Base-by-base conservation (phyloP, 2,797 vertebrate species). In the Macroramphosus scolopax region DNA sequence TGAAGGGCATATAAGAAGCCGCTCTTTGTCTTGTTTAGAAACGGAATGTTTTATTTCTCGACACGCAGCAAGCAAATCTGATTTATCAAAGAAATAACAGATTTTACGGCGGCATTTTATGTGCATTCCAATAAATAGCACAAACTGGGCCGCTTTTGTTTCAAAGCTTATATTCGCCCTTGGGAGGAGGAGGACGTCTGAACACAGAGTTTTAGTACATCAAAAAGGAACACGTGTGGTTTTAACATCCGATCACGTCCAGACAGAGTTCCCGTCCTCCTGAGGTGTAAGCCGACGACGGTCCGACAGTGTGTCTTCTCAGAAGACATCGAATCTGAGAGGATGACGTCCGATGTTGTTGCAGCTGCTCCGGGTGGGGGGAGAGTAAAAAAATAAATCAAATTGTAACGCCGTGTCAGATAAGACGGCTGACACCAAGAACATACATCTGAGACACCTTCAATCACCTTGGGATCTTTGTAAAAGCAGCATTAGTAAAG, bases 311-410 rank as follows among this genome's bases (percentile, higher is more conserved):
- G 69, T 72, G 57, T 65, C 62, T 67, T 40, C 43, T 83, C 74
- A 65, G 30, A 76, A 29, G 37, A 77, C 45, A 52, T 67, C n/a
- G 58, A 76, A 73, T 74, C 57, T 78, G 58, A 53, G 26, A 75
- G 67, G 51, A 72, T 74, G 54, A 78, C 51, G n/a, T 75, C 50
- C 77, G 70, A 81, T 67, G 26, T 72, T 75, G 57, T 78, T 73
- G 66, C 61, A 75, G 77, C 67, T 72, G 71, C 37, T 63, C 37
- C 44, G 41, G 38, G 52, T 33, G 47, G 49, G 28, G n/a, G 41
- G 30, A 20, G 15, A 39, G 61, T 52, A 50, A 59, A 81, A 60
- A 26, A 45, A 54, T 56, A 61, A 77, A 77, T 80, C 54, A 47
- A 59, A 63, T 39, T 51, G 15, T 26, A 67, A 57, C 58, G 37